phyloP scores from a whole-genome alignment of 2,797 vertebrate species.

The Parauchenoglanis punctatus region DNA sequence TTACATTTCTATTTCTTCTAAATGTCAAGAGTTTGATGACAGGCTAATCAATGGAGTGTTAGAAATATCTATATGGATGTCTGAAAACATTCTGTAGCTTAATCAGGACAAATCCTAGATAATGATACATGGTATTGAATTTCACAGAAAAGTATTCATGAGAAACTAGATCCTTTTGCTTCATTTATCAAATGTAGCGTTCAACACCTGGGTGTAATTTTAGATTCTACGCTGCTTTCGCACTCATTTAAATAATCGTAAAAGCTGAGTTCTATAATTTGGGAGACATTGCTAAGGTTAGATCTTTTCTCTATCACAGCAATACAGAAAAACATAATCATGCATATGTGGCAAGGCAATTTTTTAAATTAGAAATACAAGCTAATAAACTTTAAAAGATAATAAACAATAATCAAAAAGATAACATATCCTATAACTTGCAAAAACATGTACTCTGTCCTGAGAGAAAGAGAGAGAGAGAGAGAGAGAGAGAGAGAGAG shows the following conservation, averaged over 20 bases:
- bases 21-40: conserved; percentile 7
- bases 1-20: not conserved
- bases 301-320: not conserved
- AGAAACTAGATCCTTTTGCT: conserved; percentile 6
- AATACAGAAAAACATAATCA: not conserved
- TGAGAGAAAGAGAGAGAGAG: not conserved
- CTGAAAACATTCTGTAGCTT: not conserved
- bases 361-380: not conserved
- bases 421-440: not conserved
- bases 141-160: conserved; percentile 2
- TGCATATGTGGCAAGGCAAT: not conserved
- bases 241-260: not conserved
- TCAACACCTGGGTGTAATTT: not conserved
- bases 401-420: not conserved
- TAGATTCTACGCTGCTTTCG: not conserved
- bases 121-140: conserved; percentile 4
- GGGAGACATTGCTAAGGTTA: not conserved
- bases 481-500: not conserved
- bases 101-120: not conserved
- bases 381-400: not conserved
- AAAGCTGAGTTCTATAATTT: not conserved
- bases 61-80: not conserved
- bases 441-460: not conserved
- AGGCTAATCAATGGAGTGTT: not conserved
- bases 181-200: conserved; percentile 15